These are phyloP conservation scores for Dasyurus viverrinus DNA, from an alignment of 2,113 vertebrate species.

Conservation along the genomic window DNA sequence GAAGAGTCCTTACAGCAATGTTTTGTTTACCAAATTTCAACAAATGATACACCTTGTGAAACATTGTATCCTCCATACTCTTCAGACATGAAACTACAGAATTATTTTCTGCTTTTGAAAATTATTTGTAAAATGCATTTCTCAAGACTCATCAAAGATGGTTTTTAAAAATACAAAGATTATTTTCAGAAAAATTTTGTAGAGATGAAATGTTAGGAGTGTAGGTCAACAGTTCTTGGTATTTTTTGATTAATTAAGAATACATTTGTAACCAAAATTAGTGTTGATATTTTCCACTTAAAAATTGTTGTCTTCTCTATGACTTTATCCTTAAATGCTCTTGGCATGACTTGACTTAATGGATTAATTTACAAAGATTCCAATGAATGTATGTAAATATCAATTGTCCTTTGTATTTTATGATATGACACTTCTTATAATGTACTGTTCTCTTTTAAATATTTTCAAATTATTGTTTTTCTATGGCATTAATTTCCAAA, in stretches of 20 bases:
- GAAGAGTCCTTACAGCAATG: too few species aligned
- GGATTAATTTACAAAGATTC: background rate
- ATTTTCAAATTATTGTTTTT: background rate
- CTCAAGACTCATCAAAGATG: too few species aligned
- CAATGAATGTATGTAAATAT: background rate
- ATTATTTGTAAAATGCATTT: too few species aligned
- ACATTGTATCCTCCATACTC: too few species aligned
- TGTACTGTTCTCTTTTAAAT: background rate
- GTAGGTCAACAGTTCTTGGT: too few species aligned
- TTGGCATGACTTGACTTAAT: background rate
- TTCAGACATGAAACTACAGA: too few species aligned
- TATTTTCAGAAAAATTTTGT: too few species aligned
- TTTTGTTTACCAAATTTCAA: too few species aligned
- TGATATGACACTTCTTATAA: background rate
- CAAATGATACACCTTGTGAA: too few species aligned
- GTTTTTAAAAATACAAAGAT: too few species aligned
- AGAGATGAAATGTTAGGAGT: too few species aligned
- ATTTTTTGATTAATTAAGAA: background rate
- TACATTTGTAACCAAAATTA: background rate
- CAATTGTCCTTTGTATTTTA: background rate
- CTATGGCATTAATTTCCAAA: background rate
- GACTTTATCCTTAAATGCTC: background rate
- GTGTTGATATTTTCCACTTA: background rate
- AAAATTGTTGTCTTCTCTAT: background rate
- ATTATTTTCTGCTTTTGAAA: too few species aligned